These are phyloP conservation scores for Cataglyphis cursor DNA, from an alignment of 2,888 invertebrate genomes.

Conservation along the genomic window DNA sequence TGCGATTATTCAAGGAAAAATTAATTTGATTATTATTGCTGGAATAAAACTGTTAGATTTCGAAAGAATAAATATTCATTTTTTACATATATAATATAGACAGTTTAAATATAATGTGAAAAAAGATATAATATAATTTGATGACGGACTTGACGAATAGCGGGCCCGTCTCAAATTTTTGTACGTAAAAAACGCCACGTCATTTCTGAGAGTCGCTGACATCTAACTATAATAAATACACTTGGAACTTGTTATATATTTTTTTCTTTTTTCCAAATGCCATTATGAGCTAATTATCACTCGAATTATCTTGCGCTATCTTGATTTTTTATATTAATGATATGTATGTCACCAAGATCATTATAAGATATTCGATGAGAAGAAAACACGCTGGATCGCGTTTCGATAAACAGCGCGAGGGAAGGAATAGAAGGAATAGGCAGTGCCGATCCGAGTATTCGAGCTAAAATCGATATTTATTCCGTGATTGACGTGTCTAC, in stretches of 20 bases:
- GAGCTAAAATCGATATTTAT: conserved; percentile 22
- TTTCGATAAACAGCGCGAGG: conserved; percentile 7
- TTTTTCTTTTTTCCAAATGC: neutral
- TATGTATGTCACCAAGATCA: neutral
- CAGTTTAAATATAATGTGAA: neutral
- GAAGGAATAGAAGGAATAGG: no score
- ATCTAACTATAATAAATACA: neutral
- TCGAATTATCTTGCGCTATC: neutral
- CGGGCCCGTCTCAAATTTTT: neutral
- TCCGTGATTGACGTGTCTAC: conserved; percentile 18
- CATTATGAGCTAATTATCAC: neutral
- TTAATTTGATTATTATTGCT: neutral
- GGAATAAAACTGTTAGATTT: neutral
- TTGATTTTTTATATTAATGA: conserved; percentile 1
- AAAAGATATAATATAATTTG: neutral
- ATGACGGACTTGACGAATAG: neutral
- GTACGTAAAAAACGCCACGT: neutral
- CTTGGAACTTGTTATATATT: neutral
- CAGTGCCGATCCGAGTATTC: neutral
- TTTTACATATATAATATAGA: neutral
- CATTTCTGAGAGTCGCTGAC: neutral
- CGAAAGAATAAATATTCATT: neutral
- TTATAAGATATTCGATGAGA: neutral
- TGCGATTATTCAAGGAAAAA: neutral
- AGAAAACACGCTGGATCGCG: neutral